Base-by-base conservation (phyloP, 2,888 invertebrate species). In the Lasioglossum oenotherae region DNA sequence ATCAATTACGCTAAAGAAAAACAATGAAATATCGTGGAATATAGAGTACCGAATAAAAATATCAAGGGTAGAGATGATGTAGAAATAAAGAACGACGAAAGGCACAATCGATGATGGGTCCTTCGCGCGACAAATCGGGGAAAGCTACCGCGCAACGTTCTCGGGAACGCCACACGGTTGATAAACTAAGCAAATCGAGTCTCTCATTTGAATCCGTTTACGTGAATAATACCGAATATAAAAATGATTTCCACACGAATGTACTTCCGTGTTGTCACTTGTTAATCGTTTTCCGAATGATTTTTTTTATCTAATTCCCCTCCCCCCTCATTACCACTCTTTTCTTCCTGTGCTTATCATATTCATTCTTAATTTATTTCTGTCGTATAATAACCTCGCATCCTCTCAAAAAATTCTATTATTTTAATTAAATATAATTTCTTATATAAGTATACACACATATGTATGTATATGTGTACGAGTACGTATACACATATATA, bases 401-500 rank as follows among this genome's bases (percentile, higher is more conserved):
- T 86, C 84, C 53, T 74, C 38, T 84, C 83, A 78, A 89, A 88
- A 69, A 91, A 89, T 88, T n/a, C 87, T 91, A 90, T 69, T 69
- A 82, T 74, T 74, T 91, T 91, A 92, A 88, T 91, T 92, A 92
- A 93, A 91, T 92, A 92, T 91, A 91, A 89, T 88, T 92, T 92
- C 85, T 87, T 86, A 89, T 69, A 10, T 64, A 64, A 19, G 64
- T 64, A 31, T 64, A 64, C 64, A 64, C 31, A 64, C 57, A 12
- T 57, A 57, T 89, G 90, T n/a, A 57, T n/a, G 57, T 57, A n/a
- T 12, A 57, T 57, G 23, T 57, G n/a, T n/a, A 57, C n/a, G n/a
- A 57, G 57, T 64, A 64, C 64, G 88, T 87, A 87, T 23, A 53
- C 53, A 53, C 53, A 60, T 27, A 60, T 23, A 89, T 88, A 87